A percentile compares a stretch with the other conserved stretches of the same genome.
Conservation (phyloP, 2,888 invertebrate species). For the Erebia ligea region DNA sequence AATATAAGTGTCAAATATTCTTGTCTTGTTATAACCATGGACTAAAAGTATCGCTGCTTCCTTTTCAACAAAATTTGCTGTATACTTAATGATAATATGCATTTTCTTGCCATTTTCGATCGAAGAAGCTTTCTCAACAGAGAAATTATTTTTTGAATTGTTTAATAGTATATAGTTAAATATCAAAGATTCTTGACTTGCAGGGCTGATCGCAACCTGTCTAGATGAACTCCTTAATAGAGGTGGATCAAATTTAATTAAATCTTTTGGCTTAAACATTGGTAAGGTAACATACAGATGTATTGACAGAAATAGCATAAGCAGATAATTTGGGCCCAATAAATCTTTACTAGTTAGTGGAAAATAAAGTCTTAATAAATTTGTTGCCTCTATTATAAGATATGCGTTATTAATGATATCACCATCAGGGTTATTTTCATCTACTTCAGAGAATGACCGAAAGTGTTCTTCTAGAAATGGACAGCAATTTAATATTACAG, state of each 20-base stretch:
- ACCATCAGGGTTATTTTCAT: slow-evolving; percentile 60
- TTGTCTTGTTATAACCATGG: slow-evolving; percentile 74
- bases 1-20: slow-evolving; percentile 74
- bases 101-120: slow-evolving; percentile 68
- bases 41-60: slow-evolving; percentile 64
- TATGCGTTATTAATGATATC: slow-evolving; percentile 82
- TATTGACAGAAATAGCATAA: slow-evolving; percentile 83
- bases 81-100: slow-evolving; percentile 64
- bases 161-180: slow-evolving; percentile 64
- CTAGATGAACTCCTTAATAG: slow-evolving; percentile 69
- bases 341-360: slow-evolving; percentile 79
- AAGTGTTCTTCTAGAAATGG: slow-evolving; percentile 79
- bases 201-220: slow-evolving; percentile 65
- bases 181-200: slow-evolving; percentile 66
- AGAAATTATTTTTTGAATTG: slow-evolving; percentile 62
- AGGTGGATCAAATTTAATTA: slow-evolving; percentile 71
- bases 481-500: slow-evolving; percentile 82
- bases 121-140: slow-evolving; percentile 62
- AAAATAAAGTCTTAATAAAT: slow-evolving; percentile 79
- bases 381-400: slow-evolving; percentile 80
- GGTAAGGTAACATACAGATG: slow-evolving; percentile 83
- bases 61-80: slow-evolving; percentile 65
- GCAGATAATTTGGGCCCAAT: slow-evolving; percentile 77
- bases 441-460: slow-evolving; percentile 70
- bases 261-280: slow-evolving; percentile 72